Evolutionary conservation across 2,888 invertebrate genomes (phyloP), one percentile per base, ranked within the genome.

Genomic region (Invenusta paracnida): DNA sequence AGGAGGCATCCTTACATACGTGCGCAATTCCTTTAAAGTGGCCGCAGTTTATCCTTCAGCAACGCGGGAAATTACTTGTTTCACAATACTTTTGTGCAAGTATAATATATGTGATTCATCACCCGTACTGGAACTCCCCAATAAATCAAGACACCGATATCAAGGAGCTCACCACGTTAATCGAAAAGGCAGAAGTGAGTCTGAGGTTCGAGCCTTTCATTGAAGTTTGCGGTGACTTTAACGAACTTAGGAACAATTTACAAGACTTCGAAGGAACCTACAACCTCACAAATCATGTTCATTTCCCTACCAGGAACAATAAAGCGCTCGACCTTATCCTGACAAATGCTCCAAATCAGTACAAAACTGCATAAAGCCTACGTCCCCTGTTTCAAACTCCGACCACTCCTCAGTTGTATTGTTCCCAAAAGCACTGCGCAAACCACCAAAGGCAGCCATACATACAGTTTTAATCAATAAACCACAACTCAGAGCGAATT

Each of bases 341-440:
- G 48, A 48, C 48, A 48, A 48, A 48, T 48, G 48, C 48, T 17
- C 73, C 73, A 73, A 73, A 73, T 73, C 73, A 73, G 23, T 73
- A 73, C 73, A 73, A 73, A 73, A 23, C 27, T 73, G 73, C 73
- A 23, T 13, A 73, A 73, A 73, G 27, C 73, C 25, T 73, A n/a
- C n/a, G 48, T 23, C 25, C 73, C 73, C 73, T 23, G 27, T 73
- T 73, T n/a, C 73, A 73, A 73, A 73, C 27, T 73, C 73, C 27
- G 73, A 73, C 27, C 73, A 73, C 73, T 73, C 73, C 17, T n/a
- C 73, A n/a, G 25, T 73, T 73, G 27, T 23, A 73, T n/a, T 73
- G 27, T 23, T 48, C 5, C 5, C 73, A 73, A 73, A 73, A 73
- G 25, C 25, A 73, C 73, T 5, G 27, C 11, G 23, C 2, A 73